phyloP scores from a whole-genome alignment of 2,797 vertebrate genomes.

The Epinephelus malabaricus region DNA sequence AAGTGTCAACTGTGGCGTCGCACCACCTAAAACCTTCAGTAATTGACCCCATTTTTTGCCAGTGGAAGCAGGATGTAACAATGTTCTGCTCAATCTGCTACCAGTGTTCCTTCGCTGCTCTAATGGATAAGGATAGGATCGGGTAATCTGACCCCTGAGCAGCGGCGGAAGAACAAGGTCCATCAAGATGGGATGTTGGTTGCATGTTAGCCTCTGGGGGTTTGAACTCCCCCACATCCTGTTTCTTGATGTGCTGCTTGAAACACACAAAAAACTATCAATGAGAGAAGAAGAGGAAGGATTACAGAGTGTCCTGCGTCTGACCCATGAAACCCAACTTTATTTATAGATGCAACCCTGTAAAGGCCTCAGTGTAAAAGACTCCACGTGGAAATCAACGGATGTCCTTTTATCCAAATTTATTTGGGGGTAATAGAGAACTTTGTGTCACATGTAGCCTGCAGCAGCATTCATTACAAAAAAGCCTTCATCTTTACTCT shows the following conservation, averaged over 20 bases:
- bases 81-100: conserved; percentile 19
- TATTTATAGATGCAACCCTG: conserved; percentile 53
- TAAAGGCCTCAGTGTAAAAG: conserved; percentile 49
- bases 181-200: conserved; percentile 47
- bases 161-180: conserved; percentile 45
- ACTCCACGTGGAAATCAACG: conserved; percentile 28
- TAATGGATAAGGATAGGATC: conserved; percentile 32
- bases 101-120: conserved; percentile 27
- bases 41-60: background rate
- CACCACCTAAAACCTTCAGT: conserved; percentile 17
- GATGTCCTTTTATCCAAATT: conserved; percentile 25
- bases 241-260: conserved; percentile 63
- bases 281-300: conserved; percentile 28
- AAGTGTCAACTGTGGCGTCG: conserved; percentile 16
- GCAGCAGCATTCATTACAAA: conserved; percentile 25
- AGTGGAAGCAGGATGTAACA: conserved; percentile 28
- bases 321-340: conserved; percentile 45
- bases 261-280: conserved; percentile 52
- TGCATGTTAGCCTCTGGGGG: conserved; percentile 58
- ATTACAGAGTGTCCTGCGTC: conserved; percentile 26
- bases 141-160: conserved; percentile 62
- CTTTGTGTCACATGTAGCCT: conserved; percentile 4
- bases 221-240: conserved; percentile 77
- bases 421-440: background rate
- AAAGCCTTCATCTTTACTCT: conserved; percentile 17